Evolutionary conservation across 64 coral and sea anemone species (phyloP), one percentile per base, ranked within the genome.

Genomic region (Stichodactyla helianthus): DNA sequence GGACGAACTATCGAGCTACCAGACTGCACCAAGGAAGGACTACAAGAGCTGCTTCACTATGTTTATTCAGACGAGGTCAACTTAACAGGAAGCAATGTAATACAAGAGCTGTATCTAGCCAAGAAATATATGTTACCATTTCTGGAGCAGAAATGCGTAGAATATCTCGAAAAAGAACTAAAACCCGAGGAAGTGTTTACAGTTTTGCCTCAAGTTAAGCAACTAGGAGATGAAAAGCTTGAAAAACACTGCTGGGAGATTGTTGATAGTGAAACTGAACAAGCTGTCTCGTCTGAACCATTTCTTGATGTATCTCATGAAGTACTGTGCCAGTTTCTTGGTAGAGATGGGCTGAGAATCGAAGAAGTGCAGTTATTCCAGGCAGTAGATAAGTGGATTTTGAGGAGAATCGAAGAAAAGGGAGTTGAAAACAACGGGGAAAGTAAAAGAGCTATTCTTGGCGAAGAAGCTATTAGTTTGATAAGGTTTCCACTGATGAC

Each of bases 401-500:
- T 44, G 18, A 83, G 76, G 5, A 84, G 88, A 77, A 86, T 74
- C 50, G 23, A 86, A 11, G 78, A 76, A 20, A 20, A 65, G 8
- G 85, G 50, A 54, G n/a, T 91, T 20, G 77, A 86, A 60, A 79
- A 77, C 15, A 88, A 52, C 61, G 79, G 61, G 3, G 62, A 82
- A 18, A 77, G 31, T 52, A 91, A 91, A 55, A 86, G 89, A 82
- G 77, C 56, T 28, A 58, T 91, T 82, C 84, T 91, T 51, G 89
- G 89, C 44, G 76, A 78, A 67, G 53, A 64, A 13, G 56, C 86
- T 54, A 81, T 91, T 44, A 59, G 53, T 50, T 20, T 70, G 20
- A 91, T 91, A 79, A 83, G 89, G 28, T 91, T 91, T 82, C 89
- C 89, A 13, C 51, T 86, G 11, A 91, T 91, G 89, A 53, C 74